These are phyloP conservation scores for Serilophus lunatus DNA, from an alignment of 2,113 vertebrate genomes.

Conservation along the genomic window DNA sequence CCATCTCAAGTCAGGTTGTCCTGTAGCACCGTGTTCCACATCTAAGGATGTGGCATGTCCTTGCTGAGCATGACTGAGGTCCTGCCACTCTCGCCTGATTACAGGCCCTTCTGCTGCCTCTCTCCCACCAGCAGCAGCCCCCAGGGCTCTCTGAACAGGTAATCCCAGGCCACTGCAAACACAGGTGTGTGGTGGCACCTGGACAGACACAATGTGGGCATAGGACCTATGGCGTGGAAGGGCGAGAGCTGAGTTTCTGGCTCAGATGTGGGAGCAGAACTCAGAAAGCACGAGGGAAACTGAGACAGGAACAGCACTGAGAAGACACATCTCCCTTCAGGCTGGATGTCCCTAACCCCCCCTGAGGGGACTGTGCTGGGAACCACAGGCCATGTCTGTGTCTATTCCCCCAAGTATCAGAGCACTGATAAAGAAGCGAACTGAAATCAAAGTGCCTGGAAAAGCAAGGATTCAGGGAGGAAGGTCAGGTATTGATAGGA, in stretches of 20 bases:
- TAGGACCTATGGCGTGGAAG: background rate
- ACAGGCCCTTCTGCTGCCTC: background rate
- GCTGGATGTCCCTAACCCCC: background rate
- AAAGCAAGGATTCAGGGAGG: background rate
- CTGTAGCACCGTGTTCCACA: background rate
- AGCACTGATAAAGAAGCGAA: background rate
- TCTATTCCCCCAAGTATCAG: background rate
- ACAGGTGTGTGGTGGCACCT: background rate
- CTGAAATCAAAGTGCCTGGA: background rate
- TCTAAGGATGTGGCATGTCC: no score
- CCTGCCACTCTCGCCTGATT: background rate
- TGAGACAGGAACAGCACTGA: background rate
- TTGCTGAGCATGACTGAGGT: background rate
- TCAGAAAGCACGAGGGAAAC: background rate
- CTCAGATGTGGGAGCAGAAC: background rate
- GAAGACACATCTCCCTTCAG: background rate
- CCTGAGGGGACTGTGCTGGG: background rate
- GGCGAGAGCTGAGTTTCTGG: background rate
- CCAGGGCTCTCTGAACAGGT: accelerated
- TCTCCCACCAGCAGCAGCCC: background rate
- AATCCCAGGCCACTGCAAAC: background rate
- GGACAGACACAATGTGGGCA: background rate
- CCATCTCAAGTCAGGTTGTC: background rate
- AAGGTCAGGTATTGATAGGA: background rate
- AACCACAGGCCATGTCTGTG: background rate